phyloP scores from a whole-genome alignment of 2,888 invertebrate species.

The Tenthredo livida region DNA sequence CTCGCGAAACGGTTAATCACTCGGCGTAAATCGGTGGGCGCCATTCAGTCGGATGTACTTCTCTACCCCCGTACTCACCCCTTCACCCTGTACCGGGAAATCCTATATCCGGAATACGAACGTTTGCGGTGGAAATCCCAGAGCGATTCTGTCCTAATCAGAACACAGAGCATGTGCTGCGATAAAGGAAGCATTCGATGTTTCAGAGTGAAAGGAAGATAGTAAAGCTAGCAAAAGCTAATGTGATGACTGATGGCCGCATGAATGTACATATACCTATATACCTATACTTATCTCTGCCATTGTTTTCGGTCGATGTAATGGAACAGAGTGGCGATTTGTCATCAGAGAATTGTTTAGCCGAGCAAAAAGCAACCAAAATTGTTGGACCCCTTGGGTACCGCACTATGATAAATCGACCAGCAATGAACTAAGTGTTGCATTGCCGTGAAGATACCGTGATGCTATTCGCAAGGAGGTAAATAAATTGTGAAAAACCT shows the following conservation, averaged over 20 bases:
- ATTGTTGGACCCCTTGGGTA: background rate
- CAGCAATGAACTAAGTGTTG: background rate
- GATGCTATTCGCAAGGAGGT: too few relatives aligned
- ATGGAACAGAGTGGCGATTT: constrained; percentile 24
- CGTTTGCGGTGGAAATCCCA: constrained; percentile 38
- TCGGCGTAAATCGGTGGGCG: constrained; percentile 29
- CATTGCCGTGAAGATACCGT: background rate
- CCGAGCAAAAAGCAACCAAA: background rate
- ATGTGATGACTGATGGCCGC: constrained; percentile 22
- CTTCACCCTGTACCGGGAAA: constrained; percentile 20
- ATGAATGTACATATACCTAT: background rate
- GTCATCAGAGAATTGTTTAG: constrained; percentile 25
- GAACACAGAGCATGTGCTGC: constrained; percentile 28
- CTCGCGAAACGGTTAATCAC: constrained; percentile 48
- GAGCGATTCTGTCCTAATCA: constrained; percentile 39
- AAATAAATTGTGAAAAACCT: background rate
- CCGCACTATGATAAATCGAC: background rate
- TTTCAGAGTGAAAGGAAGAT: constrained; percentile 20
- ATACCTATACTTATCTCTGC: background rate
- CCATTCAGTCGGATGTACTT: background rate
- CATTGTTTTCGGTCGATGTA: background rate
- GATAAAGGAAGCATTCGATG: constrained; percentile 11
- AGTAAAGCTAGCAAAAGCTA: constrained; percentile 16
- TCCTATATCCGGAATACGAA: constrained; percentile 33
- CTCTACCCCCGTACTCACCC: background rate